Evolutionary conservation across 1,140 invertebrate genomes (phyloP), one percentile per base, ranked within the genome.

Genomic region (Samia ricini): DNA sequence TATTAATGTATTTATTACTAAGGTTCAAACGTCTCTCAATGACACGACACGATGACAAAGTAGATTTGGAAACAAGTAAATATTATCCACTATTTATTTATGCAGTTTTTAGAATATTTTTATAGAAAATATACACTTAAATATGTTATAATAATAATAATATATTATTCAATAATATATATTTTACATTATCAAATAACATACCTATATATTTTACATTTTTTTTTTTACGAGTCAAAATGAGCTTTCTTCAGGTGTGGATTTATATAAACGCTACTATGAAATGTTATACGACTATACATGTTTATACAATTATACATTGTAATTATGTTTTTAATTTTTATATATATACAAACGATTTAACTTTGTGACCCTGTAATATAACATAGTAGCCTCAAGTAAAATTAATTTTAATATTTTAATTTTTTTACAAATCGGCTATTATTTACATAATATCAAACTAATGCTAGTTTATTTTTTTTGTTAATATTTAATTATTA

Each of bases 161-260:
- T 15, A 15, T 2, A 48, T 48, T 48, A n/a, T n/a, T 48, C 36
- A 6, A 10, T 48, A n/a, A 48, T 15, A 48, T 48, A 48, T n/a
- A 48, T 1, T 15, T n/a, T 48, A 48, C 36, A 48, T 48, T 15
- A 7, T 7, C 15, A 36, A 7, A 36, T 36, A n/a, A 36, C 18
- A 48, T 48, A 10, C 2, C 36, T 48, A 52, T 52, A 20, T 22
- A 52, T 15, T 52, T 12, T 21, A 52, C 19, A 51, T 23, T 21
- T 7, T 42, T 21, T 10, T 52, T 15, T 15, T 21, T 52, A 52
- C 22, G 51, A 60, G 68, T 65, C 66, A 70, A 73, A 79, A 74
- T 89, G 87, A 89, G 87, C 87, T 82, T 88, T 87, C 60, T 83
- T 89, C 87, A 89, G 87, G 87, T 89, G 87, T 89, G 86, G 74